Conservation (phyloP, 1,140 invertebrate genomes). For the Himalopsyche phryganea region DNA sequence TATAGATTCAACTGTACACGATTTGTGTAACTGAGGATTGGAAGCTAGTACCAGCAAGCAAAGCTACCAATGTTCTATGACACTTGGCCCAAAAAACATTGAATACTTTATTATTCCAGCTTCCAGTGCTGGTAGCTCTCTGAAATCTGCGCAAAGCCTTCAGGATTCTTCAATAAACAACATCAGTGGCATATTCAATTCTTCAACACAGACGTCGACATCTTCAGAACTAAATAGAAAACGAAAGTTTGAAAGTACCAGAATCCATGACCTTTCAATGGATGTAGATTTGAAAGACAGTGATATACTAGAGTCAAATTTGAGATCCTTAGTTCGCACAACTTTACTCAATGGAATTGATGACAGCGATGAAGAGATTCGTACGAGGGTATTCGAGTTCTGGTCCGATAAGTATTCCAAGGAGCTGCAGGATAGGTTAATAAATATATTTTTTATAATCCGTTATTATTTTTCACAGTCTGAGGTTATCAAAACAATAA, state of each 20-base stretch:
- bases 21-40: no score
- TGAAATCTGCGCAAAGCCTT: no score
- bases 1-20: no score
- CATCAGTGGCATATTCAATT: no score
- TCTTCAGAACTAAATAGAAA: not conserved
- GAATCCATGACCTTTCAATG: not conserved
- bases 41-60: no score
- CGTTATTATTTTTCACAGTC: not conserved
- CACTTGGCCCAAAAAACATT: no score
- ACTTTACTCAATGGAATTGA: constrained; percentile 45
- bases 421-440: constrained; percentile 21
- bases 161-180: no score
- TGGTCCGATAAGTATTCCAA: constrained; percentile 42
- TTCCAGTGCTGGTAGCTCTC: no score
- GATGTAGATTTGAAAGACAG: not conserved
- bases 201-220: no score
- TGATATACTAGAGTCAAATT: constrained; percentile 35
- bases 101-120: no score
- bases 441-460: not conserved
- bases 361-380: constrained; percentile 45
- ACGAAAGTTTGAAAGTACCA: constrained; percentile 11
- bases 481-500: no score
- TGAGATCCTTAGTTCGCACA: not conserved
- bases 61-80: no score
- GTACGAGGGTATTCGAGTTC: constrained; percentile 45